These are phyloP conservation scores for Diabrotica undecimpunctata DNA, from an alignment of 1,140 invertebrate species.

Conservation along the genomic window DNA sequence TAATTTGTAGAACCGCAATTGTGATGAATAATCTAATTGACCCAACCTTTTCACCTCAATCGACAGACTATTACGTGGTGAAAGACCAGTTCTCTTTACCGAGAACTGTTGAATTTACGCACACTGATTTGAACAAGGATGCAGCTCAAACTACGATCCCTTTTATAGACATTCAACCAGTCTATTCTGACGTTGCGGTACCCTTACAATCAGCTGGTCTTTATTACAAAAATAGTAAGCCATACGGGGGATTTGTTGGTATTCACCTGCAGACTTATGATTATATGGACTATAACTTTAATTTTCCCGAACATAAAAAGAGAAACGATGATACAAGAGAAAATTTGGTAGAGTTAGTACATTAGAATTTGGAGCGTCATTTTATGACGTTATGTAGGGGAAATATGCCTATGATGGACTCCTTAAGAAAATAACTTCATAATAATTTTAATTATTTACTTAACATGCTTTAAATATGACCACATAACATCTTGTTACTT, in stretches of 20 bases:
- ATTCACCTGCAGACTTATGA: constrained; percentile 73
- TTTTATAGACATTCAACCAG: constrained; percentile 73
- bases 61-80: too few species aligned
- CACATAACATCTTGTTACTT: too few species aligned
- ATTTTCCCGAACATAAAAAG: constrained; percentile 24
- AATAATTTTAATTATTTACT: too few species aligned
- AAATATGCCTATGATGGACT: too few species aligned
- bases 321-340: constrained; percentile 6
- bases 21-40: too few species aligned
- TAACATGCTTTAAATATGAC: too few species aligned
- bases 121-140: constrained; percentile 67
- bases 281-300: constrained; percentile 52
- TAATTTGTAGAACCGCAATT: too few species aligned
- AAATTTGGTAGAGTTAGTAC: background rate
- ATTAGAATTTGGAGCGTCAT: too few species aligned
- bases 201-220: constrained; percentile 69
- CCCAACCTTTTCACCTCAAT: too few species aligned
- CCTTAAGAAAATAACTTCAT: too few species aligned
- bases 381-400: too few species aligned
- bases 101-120: constrained; percentile 70
- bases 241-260: constrained; percentile 71
- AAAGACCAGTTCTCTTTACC: too few species aligned
- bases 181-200: constrained; percentile 59
- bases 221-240: constrained; percentile 63
- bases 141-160: constrained; percentile 79